Conservation (phyloP, 2,113 vertebrate genomes). For the Platichthys flesus region DNA sequence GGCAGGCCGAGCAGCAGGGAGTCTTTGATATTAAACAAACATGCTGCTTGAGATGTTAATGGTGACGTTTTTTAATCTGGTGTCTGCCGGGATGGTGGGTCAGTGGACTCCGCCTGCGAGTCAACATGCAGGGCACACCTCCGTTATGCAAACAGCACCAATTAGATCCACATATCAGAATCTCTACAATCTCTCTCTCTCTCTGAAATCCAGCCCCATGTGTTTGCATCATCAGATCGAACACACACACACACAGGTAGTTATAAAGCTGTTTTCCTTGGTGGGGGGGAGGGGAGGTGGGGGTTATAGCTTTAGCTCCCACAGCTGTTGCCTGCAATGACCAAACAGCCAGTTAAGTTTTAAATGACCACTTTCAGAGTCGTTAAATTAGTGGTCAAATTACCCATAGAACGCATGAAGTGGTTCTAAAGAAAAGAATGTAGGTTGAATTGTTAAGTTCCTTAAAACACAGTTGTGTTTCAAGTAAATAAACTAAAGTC, state of each 20-base stretch:
- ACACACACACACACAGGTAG: slow-evolving; percentile 1
- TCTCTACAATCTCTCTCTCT: not conserved
- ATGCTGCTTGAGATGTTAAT: slow-evolving; percentile 63
- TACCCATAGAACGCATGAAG: not conserved
- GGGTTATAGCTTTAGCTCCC: not conserved
- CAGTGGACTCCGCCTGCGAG: not conserved
- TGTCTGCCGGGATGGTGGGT: not conserved
- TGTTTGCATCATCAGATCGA: too few species aligned
- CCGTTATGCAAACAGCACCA: slow-evolving; percentile 3
- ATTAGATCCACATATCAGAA: slow-evolving; percentile 8
- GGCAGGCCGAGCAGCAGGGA: slow-evolving; percentile 26
- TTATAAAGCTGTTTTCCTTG: not conserved
- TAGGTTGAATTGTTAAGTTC: not conserved
- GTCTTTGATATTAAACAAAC: slow-evolving; percentile 70
- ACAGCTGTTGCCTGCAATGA: slow-evolving; percentile 7
- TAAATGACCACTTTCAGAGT: slow-evolving; percentile 3
- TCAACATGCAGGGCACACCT: not conserved
- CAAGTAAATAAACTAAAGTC: not conserved
- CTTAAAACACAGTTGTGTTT: not conserved
- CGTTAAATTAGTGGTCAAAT: slow-evolving; percentile 3
- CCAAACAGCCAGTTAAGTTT: slow-evolving; percentile 1
- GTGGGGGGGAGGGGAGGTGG: not conserved
- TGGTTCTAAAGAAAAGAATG: not conserved
- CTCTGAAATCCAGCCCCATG: not conserved
- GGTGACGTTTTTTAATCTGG: slow-evolving; percentile 26